These are phyloP conservation scores for Calidris pygmaea DNA, from an alignment of 2,113 vertebrate genomes.

Conservation along the genomic window DNA sequence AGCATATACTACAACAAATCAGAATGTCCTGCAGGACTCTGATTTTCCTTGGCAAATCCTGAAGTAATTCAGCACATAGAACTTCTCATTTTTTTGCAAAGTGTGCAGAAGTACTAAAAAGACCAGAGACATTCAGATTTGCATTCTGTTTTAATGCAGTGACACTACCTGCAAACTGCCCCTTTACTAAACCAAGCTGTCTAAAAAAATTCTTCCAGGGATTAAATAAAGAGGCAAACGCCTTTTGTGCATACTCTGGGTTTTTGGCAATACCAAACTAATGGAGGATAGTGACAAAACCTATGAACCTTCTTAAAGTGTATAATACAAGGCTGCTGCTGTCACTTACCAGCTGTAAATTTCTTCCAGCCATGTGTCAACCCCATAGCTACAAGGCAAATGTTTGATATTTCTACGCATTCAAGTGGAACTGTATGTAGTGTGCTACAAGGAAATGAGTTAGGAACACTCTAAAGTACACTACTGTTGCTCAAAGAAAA, in stretches of 20 bases:
- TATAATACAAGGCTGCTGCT: neutral
- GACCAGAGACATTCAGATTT: neutral
- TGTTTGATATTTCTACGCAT: conserved; percentile 32
- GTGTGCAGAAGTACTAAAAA: neutral
- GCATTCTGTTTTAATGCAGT: neutral
- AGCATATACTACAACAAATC: neutral
- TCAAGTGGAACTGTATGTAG: conserved; percentile 32
- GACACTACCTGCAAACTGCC: neutral
- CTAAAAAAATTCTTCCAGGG: neutral
- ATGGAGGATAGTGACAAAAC: neutral
- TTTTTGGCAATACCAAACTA: neutral
- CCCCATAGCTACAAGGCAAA: conserved; percentile 9
- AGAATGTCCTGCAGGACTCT: neutral
- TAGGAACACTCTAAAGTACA: neutral
- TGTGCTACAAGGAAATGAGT: neutral
- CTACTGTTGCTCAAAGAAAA: neutral
- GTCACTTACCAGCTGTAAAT: neutral
- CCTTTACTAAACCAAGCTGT: neutral
- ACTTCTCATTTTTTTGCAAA: neutral
- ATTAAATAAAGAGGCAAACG: neutral
- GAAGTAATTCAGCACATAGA: neutral
- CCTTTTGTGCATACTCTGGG: neutral
- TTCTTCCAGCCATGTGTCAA: conserved; percentile 12
- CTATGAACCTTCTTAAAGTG: neutral
- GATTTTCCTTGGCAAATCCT: neutral